Base-by-base conservation (phyloP, 2,888 invertebrate genomes). In the Synanthedon tipuliformis region DNA sequence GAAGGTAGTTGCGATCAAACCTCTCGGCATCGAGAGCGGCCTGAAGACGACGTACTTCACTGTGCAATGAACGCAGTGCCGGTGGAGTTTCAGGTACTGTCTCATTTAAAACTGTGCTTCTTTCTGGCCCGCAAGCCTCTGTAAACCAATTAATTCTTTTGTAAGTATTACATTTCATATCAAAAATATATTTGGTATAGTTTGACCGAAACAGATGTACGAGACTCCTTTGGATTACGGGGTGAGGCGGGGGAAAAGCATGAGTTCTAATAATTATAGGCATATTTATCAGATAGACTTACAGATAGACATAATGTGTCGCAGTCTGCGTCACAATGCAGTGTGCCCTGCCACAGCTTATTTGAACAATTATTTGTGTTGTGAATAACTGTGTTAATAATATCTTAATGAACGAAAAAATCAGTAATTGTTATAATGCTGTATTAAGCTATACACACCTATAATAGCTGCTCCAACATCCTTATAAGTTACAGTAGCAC, bases 1-100 rank as follows among this genome's bases (percentile, higher is more conserved):
- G 89, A 15, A 92, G 64, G 61, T 90, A 91, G 54, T 83, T 86
- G 52, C 90, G 89, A 61, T 92, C 92, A 64, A 89, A 90, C 45
- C 89, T 78, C 68, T 91, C 90, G 0, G 89, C 84, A 59, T 92
- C 91, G 5, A 92, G 69, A 18, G 90, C 89, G 0, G 89, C 87
- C 58, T 84, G 87, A 48, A 92, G 64, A 3, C 84, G 77, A 15
- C 89, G 77, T 11, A 92, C 84, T 62, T 75, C 89, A 52, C 78
- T 63, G 56, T 85, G 84, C 27, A 82, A 61, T 0, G 84, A 82
- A 8, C 86, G 71, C 1, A 87, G 59, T 1, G 75, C 79, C 3
- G 87, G 75, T 51, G 88, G 77, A n/a, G 88, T 75, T 71, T 81
- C 81, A 0, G 77, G 66, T 12, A 81, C 78, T 10, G 57, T 57